Evolutionary conservation across 2,797 vertebrate genomes (phyloP).

Genomic region (Silurus aristotelis): DNA sequence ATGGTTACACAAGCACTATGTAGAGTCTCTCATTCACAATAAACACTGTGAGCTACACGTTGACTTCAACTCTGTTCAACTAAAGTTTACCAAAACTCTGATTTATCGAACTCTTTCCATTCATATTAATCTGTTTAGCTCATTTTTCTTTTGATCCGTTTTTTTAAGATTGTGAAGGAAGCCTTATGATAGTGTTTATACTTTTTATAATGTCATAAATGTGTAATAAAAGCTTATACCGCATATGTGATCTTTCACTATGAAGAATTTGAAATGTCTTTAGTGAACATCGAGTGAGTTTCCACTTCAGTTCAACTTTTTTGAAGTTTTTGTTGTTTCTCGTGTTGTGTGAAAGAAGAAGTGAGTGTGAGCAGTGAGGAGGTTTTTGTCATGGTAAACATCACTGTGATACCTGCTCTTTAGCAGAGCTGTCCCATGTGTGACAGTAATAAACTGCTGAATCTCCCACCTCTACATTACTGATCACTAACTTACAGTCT

Average conservation of each 20-base stretch:
- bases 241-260: not conserved
- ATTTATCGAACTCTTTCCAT: too few relatives aligned
- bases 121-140: too few relatives aligned
- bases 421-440: too few relatives aligned
- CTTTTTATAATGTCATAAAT: not conserved
- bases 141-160: too few relatives aligned
- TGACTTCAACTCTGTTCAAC: too few relatives aligned
- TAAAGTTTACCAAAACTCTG: too few relatives aligned
- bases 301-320: not conserved
- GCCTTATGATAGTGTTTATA: too few relatives aligned
- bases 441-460: too few relatives aligned
- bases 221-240: not conserved
- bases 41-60: too few relatives aligned
- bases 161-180: too few relatives aligned
- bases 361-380: slow-evolving; percentile 11
- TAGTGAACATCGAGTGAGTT: not conserved
- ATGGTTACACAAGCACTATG: too few relatives aligned
- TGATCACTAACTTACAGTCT: slow-evolving; percentile 57
- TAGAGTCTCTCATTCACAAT: too few relatives aligned
- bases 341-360: slow-evolving; percentile 13
- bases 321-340: slow-evolving; percentile 6
- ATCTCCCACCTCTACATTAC: slow-evolving; percentile 34
- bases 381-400: slow-evolving; percentile 28
- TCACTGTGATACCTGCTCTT: not conserved
- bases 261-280: not conserved